Conservation (phyloP, 2,113 vertebrate species). For the Forbesichthys agassizii region DNA sequence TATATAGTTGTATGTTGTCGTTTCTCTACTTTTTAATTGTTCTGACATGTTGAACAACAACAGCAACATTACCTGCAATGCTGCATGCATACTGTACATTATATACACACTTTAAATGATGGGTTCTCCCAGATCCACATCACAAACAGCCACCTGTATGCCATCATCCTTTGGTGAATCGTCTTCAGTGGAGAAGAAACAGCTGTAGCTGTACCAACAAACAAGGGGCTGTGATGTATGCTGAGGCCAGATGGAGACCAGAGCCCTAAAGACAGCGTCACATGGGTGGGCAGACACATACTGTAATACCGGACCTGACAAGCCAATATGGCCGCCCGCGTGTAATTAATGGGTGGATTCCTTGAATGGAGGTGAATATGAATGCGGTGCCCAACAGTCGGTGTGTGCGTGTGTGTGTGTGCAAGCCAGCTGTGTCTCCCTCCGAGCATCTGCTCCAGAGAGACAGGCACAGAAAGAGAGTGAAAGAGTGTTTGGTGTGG, state of each 20-base stretch:
- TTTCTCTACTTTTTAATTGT: too few relatives aligned
- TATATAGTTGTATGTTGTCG: too few relatives aligned
- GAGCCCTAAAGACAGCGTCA: constrained; percentile 7
- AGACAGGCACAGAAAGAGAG: constrained; percentile 1
- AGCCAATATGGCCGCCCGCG: constrained; percentile 28
- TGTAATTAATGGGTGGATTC: constrained; percentile 23
- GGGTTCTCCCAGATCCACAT: not conserved
- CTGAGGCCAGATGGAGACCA: constrained; percentile 19
- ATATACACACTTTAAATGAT: too few relatives aligned
- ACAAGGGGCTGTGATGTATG: constrained; percentile 13
- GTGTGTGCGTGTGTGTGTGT: constrained; percentile 4
- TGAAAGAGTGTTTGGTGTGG: not conserved
- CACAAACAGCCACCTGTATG: not conserved
- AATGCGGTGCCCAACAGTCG: constrained; percentile 26
- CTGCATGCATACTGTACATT: too few relatives aligned
- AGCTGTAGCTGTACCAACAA: constrained; percentile 13
- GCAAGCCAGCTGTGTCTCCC: constrained; percentile 33
- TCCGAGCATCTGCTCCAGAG: not conserved
- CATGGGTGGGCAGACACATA: constrained; percentile 15
- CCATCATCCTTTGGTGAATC: not conserved
- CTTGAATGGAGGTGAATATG: constrained; percentile 40
- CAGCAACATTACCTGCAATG: constrained; percentile 17
- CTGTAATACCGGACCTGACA: constrained; percentile 21
- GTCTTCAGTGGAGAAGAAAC: constrained; percentile 10
- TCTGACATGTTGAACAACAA: constrained; percentile 31